Evolutionary conservation across 2,113 vertebrate species (phyloP).

Genomic region (Gobius niger): DNA sequence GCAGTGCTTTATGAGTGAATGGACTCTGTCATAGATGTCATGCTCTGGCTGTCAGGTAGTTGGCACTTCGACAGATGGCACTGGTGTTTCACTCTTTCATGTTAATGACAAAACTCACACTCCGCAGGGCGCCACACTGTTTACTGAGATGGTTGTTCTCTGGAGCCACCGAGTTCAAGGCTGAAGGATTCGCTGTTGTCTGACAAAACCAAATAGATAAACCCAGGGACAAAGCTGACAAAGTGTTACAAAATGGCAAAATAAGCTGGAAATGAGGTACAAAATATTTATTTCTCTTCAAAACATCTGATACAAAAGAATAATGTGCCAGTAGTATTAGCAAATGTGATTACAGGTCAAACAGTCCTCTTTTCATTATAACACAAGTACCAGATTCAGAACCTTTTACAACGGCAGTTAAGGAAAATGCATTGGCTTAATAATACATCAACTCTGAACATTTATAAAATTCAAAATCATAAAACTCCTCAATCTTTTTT

Average conservation of each 20-base stretch:
- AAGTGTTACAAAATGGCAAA: background rate
- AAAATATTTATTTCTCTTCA: background rate
- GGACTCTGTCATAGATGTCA: conserved; percentile 21
- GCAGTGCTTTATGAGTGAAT: background rate
- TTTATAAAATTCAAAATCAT: too few relatives aligned
- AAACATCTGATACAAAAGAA: background rate
- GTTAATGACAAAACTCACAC: conserved; percentile 56
- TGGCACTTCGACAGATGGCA: conserved; percentile 51
- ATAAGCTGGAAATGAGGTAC: background rate
- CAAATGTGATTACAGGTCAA: too few relatives aligned
- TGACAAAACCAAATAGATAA: background rate
- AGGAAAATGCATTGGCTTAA: too few relatives aligned
- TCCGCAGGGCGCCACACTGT: conserved; percentile 38
- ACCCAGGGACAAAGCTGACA: background rate
- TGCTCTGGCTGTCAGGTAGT: conserved; percentile 47
- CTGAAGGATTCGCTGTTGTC: conserved; percentile 9
- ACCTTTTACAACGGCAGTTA: too few relatives aligned
- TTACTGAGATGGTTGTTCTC: conserved; percentile 34
- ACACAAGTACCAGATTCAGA: too few relatives aligned
- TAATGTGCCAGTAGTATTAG: too few relatives aligned
- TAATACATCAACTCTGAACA: too few relatives aligned
- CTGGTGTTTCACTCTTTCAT: conserved; percentile 48
- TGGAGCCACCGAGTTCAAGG: conserved; percentile 30
- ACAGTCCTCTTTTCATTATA: too few relatives aligned
- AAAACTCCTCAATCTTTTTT: too few relatives aligned